Evolutionary conservation across 1,140 invertebrate genomes (phyloP).

Genomic region (Drosophila pectinifera): DNA sequence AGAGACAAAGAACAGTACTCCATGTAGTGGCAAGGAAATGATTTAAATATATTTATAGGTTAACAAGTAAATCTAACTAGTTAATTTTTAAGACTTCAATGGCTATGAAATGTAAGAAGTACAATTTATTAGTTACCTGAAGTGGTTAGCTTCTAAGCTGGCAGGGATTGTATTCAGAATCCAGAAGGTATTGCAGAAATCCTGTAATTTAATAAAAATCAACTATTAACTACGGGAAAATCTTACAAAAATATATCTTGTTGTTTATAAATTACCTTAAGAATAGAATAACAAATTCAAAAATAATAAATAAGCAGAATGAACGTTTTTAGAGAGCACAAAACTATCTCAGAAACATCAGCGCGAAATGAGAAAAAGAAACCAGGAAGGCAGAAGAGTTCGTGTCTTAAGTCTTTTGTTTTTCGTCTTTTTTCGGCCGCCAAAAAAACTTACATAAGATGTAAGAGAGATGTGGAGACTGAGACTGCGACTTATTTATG

Average conservation of each 20-base stretch:
- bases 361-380: slow-evolving; percentile 25
- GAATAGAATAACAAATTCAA: too few species aligned
- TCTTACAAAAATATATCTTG: too few species aligned
- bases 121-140: too few species aligned
- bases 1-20: background rate
- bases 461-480: slow-evolving; percentile 10
- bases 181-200: too few species aligned
- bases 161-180: too few species aligned
- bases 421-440: slow-evolving; percentile 13
- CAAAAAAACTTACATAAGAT: slow-evolving; percentile 35
- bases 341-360: slow-evolving; percentile 20
- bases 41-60: background rate
- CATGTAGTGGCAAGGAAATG: background rate
- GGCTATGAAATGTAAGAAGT: too few species aligned
- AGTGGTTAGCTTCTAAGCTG: too few species aligned
- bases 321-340: too few species aligned
- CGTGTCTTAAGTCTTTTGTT: slow-evolving; percentile 72
- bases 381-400: slow-evolving; percentile 47
- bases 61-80: background rate
- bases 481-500: slow-evolving; percentile 58
- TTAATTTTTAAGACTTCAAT: background rate
- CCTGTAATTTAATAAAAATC: too few species aligned
- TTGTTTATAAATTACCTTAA: too few species aligned
- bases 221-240: too few species aligned
- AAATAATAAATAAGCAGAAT: background rate